These are phyloP conservation scores for Dendrolimus kikuchii DNA, from an alignment of 1,140 invertebrate genomes.

Conservation along the genomic window DNA sequence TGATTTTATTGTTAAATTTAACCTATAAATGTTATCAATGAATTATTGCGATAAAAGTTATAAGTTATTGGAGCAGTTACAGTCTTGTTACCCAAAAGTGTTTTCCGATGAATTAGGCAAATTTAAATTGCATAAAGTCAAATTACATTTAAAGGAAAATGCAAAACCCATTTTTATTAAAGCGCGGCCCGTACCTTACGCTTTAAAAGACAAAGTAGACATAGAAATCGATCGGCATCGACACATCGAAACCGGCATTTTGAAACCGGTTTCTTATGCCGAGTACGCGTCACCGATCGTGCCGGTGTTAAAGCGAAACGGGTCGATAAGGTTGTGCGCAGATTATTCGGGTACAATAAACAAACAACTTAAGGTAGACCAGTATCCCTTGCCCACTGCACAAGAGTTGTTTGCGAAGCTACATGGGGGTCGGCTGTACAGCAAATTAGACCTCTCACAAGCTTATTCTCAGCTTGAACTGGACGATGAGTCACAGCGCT, in stretches of 20 bases:
- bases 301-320: background rate
- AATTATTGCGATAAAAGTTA: constrained; percentile 10
- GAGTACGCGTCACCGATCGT: constrained; percentile 4
- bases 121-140: constrained; percentile 8
- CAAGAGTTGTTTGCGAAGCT: constrained; percentile 4
- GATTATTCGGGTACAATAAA: constrained; percentile 6
- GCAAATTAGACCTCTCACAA: constrained; percentile 3
- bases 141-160: constrained; percentile 6
- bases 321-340: background rate
- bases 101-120: constrained; percentile 9
- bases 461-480: constrained; percentile 11
- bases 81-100: constrained; percentile 2
- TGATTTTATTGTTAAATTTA: constrained; percentile 13
- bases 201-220: constrained; percentile 6
- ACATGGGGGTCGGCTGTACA: background rate
- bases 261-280: constrained; percentile 1
- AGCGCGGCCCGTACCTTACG: constrained; percentile 6
- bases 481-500: constrained; percentile 13
- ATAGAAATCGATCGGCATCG: background rate
- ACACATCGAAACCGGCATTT: constrained; percentile 1
- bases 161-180: constrained; percentile 7
- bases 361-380: constrained; percentile 1
- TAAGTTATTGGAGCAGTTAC: constrained; percentile 1
- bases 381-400: constrained; percentile 2
- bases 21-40: constrained; percentile 9